A percentile compares a stretch with the other conserved stretches of the same genome.
Evolutionary conservation across 2,888 invertebrate genomes (phyloP).

Genomic region (Zele albiditarsus): DNA sequence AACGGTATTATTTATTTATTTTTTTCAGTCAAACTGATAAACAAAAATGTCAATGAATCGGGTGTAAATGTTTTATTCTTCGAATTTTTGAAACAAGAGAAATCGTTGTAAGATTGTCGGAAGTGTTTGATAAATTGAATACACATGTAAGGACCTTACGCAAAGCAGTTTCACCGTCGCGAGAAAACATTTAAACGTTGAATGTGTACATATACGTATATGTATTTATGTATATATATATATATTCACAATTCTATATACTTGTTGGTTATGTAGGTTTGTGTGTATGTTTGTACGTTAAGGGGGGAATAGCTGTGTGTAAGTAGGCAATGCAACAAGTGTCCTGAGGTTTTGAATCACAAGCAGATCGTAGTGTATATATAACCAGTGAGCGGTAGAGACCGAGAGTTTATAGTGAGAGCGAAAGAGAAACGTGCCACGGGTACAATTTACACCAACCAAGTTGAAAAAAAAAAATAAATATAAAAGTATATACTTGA

Average conservation of each 20-base stretch:
- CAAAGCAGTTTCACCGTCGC: conserved; percentile 61
- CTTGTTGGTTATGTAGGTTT: conserved; percentile 21
- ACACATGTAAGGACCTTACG: conserved; percentile 60
- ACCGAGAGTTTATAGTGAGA: conserved; percentile 42
- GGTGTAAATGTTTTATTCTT: neutral
- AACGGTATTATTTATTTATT: too few relatives aligned
- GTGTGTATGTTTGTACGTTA: conserved; percentile 46
- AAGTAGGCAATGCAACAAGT: conserved; percentile 72
- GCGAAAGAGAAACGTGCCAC: conserved; percentile 37
- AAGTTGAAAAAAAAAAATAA: conserved; percentile 44
- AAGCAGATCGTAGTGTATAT: conserved; percentile 68
- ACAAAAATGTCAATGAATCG: neutral
- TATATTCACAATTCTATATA: conserved; percentile 30
- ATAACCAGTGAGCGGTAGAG: conserved; percentile 47
- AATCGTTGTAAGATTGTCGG: neutral
- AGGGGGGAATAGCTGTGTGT: conserved; percentile 51
- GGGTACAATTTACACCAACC: conserved; percentile 25
- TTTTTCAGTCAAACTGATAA: too few relatives aligned
- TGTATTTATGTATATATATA: conserved; percentile 18
- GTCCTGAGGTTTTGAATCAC: conserved; percentile 73
- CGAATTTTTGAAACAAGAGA: neutral
- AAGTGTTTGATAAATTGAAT: conserved; percentile 58
- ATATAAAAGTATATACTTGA: conserved; percentile 27
- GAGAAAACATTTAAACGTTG: conserved; percentile 40
- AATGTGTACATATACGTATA: conserved; percentile 32